Percentiles rank a stretch among this genome's conserved stretches.
Evolutionary conservation across 1,140 invertebrate species (phyloP).

Genomic region (Myzus persicae): DNA sequence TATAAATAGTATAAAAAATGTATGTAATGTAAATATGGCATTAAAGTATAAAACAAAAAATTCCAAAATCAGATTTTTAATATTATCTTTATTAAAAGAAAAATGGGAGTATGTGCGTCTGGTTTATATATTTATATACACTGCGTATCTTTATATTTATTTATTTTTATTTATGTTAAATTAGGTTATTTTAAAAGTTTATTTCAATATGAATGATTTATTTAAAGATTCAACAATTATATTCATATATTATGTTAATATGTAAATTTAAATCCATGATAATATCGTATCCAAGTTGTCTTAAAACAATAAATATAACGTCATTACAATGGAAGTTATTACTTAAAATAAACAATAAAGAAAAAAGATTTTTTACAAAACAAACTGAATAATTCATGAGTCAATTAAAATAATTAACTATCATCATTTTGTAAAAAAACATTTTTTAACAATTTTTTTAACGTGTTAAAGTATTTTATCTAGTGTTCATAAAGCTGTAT

Average conservation of each 20-base stretch:
- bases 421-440: not conserved
- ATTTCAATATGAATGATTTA: not conserved
- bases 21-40: not conserved
- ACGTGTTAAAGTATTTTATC: not conserved
- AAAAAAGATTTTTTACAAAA: not conserved
- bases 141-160: not conserved
- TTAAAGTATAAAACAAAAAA: not conserved
- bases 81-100: too few relatives aligned
- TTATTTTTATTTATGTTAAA: not conserved
- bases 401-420: not conserved
- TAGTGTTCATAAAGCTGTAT: not conserved
- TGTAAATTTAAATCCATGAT: constrained; percentile 2
- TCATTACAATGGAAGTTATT: not conserved
- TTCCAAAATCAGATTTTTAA: too few relatives aligned
- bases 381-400: not conserved
- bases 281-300: not conserved
- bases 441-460: too few relatives aligned
- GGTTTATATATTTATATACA: not conserved
- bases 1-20: not conserved
- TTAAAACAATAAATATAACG: constrained; percentile 3
- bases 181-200: not conserved
- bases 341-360: not conserved
- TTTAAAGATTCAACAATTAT: not conserved
- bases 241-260: not conserved
- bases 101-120: not conserved